These are phyloP conservation scores for Monopis laevigella DNA, from an alignment of 2,888 invertebrate species.

Conservation along the genomic window DNA sequence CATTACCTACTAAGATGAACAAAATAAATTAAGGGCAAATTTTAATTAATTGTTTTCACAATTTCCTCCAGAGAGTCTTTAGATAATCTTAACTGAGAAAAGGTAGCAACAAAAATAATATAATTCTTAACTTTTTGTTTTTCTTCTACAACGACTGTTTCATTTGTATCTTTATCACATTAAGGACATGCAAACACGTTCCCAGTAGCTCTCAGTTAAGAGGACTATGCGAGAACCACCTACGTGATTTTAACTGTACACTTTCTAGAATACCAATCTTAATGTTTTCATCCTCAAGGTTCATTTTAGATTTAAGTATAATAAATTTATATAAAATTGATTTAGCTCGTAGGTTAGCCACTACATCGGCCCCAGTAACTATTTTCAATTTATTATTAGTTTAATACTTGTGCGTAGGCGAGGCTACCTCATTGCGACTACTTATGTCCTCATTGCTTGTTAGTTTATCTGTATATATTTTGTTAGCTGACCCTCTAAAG, in stretches of 20 bases:
- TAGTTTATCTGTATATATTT: constrained; percentile 10
- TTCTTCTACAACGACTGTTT: background rate
- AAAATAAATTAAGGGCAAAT: too few relatives aligned
- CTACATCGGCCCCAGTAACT: constrained; percentile 5
- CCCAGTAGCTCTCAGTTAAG: constrained; percentile 8
- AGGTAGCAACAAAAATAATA: too few relatives aligned
- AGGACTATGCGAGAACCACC: constrained; percentile 3
- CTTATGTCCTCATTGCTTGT: constrained; percentile 9
- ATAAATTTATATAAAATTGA: too few relatives aligned
- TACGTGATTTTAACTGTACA: too few relatives aligned
- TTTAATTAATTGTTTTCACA: too few relatives aligned
- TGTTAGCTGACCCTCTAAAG: constrained; percentile 5
- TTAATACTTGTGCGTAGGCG: constrained; percentile 7
- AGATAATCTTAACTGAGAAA: too few relatives aligned
- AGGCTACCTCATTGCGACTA: constrained; percentile 8
- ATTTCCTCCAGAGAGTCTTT: too few relatives aligned
- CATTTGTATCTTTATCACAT: constrained; percentile 11
- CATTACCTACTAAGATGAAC: too few relatives aligned
- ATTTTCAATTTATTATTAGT: constrained; percentile 9
- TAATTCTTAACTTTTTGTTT: constrained; percentile 4
- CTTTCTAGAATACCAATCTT: too few relatives aligned
- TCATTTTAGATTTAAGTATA: too few relatives aligned
- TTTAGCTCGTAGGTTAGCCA: too few relatives aligned
- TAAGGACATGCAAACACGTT: constrained; percentile 9
- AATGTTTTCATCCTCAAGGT: too few relatives aligned